A percentile compares a stretch with the other conserved stretches of the same genome.
These are phyloP conservation scores for Cephonodes hylas DNA, from an alignment of 2,888 invertebrate species.

Conservation along the genomic window DNA sequence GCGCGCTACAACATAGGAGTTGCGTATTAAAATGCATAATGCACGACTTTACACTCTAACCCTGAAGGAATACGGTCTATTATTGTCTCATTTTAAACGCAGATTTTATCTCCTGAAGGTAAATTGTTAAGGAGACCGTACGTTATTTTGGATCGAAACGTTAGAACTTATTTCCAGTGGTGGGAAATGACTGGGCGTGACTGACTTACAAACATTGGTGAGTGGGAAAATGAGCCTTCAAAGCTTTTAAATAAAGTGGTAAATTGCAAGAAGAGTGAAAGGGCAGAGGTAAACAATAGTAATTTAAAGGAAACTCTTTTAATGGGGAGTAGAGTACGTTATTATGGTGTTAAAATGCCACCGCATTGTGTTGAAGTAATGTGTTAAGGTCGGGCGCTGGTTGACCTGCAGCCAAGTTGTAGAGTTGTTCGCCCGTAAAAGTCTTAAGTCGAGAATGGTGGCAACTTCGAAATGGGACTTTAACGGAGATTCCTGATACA, in stretches of 20 bases:
- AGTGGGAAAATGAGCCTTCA: background rate
- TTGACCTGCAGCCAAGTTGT: background rate
- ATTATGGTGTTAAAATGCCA: slow-evolving; percentile 12
- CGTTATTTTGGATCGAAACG: slow-evolving; percentile 31
- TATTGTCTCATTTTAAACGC: slow-evolving; percentile 12
- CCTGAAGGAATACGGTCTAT: slow-evolving; percentile 15
- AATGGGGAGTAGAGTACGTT: slow-evolving; percentile 6
- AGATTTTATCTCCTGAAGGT: slow-evolving; percentile 11
- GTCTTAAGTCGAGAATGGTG: background rate
- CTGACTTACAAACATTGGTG: background rate
- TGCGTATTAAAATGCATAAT: slow-evolving; percentile 20
- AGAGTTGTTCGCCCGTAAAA: background rate
- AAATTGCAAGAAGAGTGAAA: background rate
- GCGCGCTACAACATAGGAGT: slow-evolving; percentile 20
- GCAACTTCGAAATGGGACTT: background rate
- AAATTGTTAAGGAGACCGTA: slow-evolving; percentile 12
- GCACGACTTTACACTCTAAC: slow-evolving; percentile 16
- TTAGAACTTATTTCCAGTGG: slow-evolving; percentile 8
- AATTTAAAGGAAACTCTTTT: slow-evolving; percentile 12
- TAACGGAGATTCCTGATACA: background rate
- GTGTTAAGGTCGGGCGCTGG: background rate
- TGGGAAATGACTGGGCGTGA: slow-evolving; percentile 10
- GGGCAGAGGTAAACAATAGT: slow-evolving; percentile 12
- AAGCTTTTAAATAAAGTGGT: background rate
- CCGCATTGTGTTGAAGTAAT: background rate